Evolutionary conservation across 30 jellyfish, hydroid and myxozoan genomes (phyloP).

Genomic region (Pelagia noctiluca): DNA sequence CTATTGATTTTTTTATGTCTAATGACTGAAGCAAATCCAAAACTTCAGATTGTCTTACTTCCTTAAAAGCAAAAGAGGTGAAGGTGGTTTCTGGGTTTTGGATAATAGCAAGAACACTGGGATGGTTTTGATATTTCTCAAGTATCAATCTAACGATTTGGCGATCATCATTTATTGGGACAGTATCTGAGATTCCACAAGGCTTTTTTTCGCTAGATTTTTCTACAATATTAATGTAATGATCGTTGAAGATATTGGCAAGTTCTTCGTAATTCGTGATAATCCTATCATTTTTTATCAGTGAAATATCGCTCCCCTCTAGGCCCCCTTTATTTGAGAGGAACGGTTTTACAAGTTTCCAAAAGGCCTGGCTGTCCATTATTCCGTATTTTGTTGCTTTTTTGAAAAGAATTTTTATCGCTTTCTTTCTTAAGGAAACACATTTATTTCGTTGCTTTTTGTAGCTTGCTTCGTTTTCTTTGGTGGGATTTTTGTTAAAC

Average conservation of each 20-base stretch:
- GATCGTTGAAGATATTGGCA: too few relatives aligned
- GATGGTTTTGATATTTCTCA: neutral
- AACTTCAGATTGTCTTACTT: neutral
- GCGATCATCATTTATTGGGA: neutral
- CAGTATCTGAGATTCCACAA: conserved; percentile 2
- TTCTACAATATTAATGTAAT: too few relatives aligned
- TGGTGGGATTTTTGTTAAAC: conserved; percentile 29
- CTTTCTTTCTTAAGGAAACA: conserved; percentile 15
- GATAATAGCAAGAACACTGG: conserved; percentile 2
- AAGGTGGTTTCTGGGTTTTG: too few relatives aligned
- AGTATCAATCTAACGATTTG: too few relatives aligned
- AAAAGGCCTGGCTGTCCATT: neutral
- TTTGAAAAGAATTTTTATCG: neutral
- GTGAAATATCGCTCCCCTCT: too few relatives aligned
- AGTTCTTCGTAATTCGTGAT: too few relatives aligned
- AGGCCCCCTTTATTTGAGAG: too few relatives aligned
- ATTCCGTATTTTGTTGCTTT: neutral
- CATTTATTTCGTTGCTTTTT: conserved; percentile 41
- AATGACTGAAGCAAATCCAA: neutral
- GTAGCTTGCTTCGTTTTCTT: conserved; percentile 14
- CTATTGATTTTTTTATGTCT: neutral
- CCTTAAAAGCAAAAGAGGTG: neutral
- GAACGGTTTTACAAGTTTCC: too few relatives aligned
- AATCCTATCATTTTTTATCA: too few relatives aligned
- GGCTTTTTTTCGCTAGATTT: neutral